These are phyloP conservation scores for Corticium candelabrum DNA, from an alignment of 37 sponge, comb jelly and placozoan genomes.

Conservation along the genomic window DNA sequence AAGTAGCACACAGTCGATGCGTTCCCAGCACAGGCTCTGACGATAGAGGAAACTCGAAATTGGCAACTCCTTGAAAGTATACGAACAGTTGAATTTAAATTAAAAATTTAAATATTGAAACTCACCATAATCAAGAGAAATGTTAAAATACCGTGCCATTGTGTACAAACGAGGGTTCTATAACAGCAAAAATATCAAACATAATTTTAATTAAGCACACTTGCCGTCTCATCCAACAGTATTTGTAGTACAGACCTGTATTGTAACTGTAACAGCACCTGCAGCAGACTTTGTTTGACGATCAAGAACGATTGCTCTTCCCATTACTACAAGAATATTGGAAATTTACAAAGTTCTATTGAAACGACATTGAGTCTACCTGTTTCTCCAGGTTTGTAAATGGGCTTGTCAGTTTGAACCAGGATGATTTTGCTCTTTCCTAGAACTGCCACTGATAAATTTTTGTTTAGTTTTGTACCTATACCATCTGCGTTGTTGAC, in stretches of 20 bases:
- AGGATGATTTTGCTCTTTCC: neutral
- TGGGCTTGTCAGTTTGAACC: constrained; percentile 13
- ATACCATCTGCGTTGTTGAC: too few relatives aligned
- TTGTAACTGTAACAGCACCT: neutral
- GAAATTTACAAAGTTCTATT: neutral
- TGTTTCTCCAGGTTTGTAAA: constrained; percentile 11
- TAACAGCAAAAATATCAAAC: too few relatives aligned
- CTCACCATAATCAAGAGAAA: neutral
- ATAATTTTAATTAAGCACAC: neutral
- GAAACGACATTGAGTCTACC: neutral
- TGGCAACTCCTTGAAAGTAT: neutral
- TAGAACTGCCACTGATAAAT: neutral
- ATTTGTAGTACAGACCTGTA: neutral
- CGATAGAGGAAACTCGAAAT: neutral
- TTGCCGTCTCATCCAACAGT: too few relatives aligned
- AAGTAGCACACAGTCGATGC: neutral
- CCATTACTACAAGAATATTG: neutral
- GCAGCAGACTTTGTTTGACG: neutral
- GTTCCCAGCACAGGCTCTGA: neutral
- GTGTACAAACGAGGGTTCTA: too few relatives aligned
- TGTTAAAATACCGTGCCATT: neutral
- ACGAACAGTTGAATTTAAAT: too few relatives aligned
- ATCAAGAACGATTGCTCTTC: neutral
- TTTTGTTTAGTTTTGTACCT: too few relatives aligned
- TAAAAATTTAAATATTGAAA: too few relatives aligned